Base-by-base conservation (phyloP, 2,113 vertebrate genomes). In the Vanacampus margaritifer region DNA sequence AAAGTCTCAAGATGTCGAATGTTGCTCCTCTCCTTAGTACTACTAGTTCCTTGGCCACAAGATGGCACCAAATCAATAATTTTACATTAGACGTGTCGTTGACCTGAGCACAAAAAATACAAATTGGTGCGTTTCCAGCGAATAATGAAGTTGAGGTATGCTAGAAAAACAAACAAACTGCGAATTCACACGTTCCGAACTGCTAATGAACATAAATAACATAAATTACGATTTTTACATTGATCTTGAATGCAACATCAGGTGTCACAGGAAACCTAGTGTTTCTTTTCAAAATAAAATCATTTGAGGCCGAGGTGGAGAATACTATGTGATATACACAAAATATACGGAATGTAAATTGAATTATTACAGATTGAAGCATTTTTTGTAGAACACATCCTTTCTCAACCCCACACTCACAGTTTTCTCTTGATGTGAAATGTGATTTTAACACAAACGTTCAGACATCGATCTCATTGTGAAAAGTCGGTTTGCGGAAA, bases 401-500 rank as follows among this genome's bases (percentile, higher is more conserved):
- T 26, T 26, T 14, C 5, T 28, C 6, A 28, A 57, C 6, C 2
- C 0, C 14, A 26, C 10, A 54, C 0, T 1, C 24, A 17, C 2
- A 6, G 14, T 16, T 57, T 54, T 26, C 13, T 24, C 13, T 54
- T 5, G 14, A 5, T 24, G 5, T 26, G 0, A 51, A 12, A 13
- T 11, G 36, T 6, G 13, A 26, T 39, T 62, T 14, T 17, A 28
- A 2, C 3, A 12, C 21, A 48, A 14, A 48, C 26, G 16, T 48
- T 35, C 10, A n/a, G 4, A 0, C 6, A 0, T 1, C 0, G 13
- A 46, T 65, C 66, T 75, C 69, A 84, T 77, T 78, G 0, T 76
- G 84, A 82, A 81, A 75, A 5, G 1, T 0, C 1, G 0, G 0
- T 0, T 2, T 1, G 24, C 74, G 76, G 81, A 83, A 72, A 39